Percentiles rank a stretch among this genome's conserved stretches.
phyloP scores from a whole-genome alignment of 35 echinoderm and acorn worm species.

The Lytechinus variegatus region DNA sequence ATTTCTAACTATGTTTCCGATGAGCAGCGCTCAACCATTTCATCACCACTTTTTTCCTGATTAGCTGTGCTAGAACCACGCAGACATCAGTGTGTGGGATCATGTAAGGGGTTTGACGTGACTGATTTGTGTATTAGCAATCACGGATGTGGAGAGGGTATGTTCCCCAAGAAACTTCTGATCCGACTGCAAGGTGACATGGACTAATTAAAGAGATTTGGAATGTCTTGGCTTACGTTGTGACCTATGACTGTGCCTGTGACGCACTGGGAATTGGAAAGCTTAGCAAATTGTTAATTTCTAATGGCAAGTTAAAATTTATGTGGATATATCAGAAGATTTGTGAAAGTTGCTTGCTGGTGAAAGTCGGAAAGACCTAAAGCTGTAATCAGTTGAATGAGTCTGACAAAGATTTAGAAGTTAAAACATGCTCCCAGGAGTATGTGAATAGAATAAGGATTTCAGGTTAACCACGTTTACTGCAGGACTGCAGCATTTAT shows the following conservation, averaged over 20 bases:
- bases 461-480: not conserved
- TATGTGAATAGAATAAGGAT: not conserved
- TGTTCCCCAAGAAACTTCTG: not conserved
- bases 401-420: not conserved
- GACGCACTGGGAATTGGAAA: not conserved
- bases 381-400: not conserved
- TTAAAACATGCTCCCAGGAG: not conserved
- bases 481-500: not conserved
- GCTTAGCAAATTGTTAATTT: not conserved
- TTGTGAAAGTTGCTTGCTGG: not conserved
- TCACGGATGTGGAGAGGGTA: not conserved
- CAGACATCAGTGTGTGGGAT: not conserved
- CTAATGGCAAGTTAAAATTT: not conserved
- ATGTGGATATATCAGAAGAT: not conserved
- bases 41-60: not conserved
- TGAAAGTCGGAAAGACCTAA: not conserved
- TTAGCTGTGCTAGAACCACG: not conserved
- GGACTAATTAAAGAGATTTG: constrained; percentile 19
- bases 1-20: not conserved
- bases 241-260: not conserved
- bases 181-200: constrained; percentile 8
- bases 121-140: not conserved
- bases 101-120: not conserved
- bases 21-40: not conserved
- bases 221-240: not conserved